Percentiles rank a stretch among this genome's conserved stretches.
Conservation (phyloP, 1,140 invertebrate species). For the Diorhabda carinulata region DNA sequence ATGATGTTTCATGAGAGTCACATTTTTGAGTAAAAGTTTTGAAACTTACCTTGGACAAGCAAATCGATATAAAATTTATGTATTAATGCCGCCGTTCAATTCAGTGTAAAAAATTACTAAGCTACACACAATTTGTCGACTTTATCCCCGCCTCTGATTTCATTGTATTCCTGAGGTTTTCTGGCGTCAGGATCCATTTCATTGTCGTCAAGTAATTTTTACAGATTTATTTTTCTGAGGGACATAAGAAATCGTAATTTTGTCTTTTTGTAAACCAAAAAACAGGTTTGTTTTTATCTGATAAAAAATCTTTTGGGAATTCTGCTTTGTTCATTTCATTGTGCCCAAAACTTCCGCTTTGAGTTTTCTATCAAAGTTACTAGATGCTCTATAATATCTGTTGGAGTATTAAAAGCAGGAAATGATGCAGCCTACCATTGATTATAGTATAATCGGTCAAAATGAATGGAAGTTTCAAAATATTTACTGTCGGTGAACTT, state of each 20-base stretch:
- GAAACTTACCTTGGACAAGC: conserved; percentile 2
- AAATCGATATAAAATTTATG: neutral
- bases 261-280: too few relatives aligned
- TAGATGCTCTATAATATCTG: neutral
- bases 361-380: neutral
- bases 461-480: neutral
- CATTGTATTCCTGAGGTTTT: too few relatives aligned
- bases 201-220: too few relatives aligned
- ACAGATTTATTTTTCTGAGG: neutral
- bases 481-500: neutral
- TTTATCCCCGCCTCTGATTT: too few relatives aligned
- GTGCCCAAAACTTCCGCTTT: neutral
- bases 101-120: too few relatives aligned
- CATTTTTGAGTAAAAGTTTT: too few relatives aligned
- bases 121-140: too few relatives aligned
- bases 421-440: neutral
- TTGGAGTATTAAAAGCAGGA: neutral
- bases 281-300: too few relatives aligned
- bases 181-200: too few relatives aligned
- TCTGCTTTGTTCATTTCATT: neutral
- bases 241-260: too few relatives aligned
- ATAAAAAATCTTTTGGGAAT: neutral
- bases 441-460: neutral
- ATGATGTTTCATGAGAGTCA: too few relatives aligned
- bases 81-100: neutral